Conservation (phyloP, 1,140 invertebrate genomes). For the Polypedilum pembai region DNA sequence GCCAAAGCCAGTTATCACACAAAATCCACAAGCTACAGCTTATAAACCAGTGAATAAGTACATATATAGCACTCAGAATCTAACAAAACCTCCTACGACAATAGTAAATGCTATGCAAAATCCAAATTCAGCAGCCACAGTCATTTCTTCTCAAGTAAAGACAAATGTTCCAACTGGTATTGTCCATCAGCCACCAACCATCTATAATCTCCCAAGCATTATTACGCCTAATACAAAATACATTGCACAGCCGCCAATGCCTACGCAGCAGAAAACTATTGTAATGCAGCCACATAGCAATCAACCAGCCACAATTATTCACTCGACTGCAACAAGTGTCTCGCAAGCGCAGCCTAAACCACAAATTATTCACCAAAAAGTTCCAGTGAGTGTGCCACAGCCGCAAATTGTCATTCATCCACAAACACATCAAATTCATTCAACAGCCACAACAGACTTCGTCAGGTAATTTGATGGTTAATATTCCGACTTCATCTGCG, state of each 20-base stretch:
- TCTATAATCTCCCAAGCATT: slow-evolving; percentile 37
- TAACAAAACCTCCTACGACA: not conserved
- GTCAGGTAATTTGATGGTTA: not conserved
- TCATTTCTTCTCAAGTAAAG: not conserved
- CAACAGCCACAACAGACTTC: slow-evolving; percentile 29
- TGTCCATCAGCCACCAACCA: slow-evolving; percentile 34
- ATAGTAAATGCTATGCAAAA: not conserved
- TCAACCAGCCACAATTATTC: not conserved
- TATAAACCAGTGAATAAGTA: slow-evolving; percentile 6
- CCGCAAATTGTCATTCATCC: slow-evolving; percentile 23
- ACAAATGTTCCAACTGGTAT: slow-evolving; percentile 1
- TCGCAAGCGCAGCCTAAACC: not conserved
- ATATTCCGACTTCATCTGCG: slow-evolving; percentile 33
- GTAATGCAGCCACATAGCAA: not conserved
- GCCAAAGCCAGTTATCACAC: not conserved
- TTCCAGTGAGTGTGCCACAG: not conserved
- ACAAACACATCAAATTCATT: slow-evolving; percentile 1
- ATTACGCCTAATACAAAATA: slow-evolving; percentile 7
- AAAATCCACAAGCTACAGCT: not conserved
- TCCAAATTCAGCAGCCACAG: not conserved
- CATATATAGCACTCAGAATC: not conserved
- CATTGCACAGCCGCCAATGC: not conserved
- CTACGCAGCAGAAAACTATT: not conserved
- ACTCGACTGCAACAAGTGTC: not conserved
- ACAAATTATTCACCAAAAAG: slow-evolving; percentile 12